Base-by-base conservation (phyloP, 2,797 vertebrate genomes). In the Loris lydekkerianus region DNA sequence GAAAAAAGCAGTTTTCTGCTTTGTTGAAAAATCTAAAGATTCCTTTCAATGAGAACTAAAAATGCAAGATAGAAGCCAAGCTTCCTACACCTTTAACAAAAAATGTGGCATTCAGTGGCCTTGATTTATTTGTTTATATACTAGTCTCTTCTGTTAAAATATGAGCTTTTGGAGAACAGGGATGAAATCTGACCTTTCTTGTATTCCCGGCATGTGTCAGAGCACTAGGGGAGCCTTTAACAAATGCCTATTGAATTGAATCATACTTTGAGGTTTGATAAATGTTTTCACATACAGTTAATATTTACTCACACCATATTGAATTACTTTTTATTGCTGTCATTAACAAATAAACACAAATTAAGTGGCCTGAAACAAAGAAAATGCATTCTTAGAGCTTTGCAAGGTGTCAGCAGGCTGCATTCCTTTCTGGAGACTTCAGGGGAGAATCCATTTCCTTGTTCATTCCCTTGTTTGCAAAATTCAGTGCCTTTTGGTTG, bases 21-120 rank as follows among this genome's bases (percentile, higher is more conserved):
- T 86, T 86, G 61, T 31, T 90, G 31, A 92, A 96, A 76, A 84
- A 69, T 61, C 46, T 76, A 60, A 82, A 80, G n/a, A 73, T 86
- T 43, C 10, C 72, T 92, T 93, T 31, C 25, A 86, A 40, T 13
- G 1, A 95, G n/a, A 91, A 84, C 4, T 60, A 69, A 86, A 93
- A 63, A 69, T 61, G 11, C 11, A 93, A 92, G 4, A 11, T 49
- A 85, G 21, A 91, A 58, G 56, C 21, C 15, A 67, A 63, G 23
- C 27, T 70, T 88, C 31, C 29, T 53, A 40, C 2, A 69, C 9
- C 18, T 91, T n/a, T 49, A 90, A 82, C 29, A 56, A 75, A 20
- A 17, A 27, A 85, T 73, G 73, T 85, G 15, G 93, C 15, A 31
- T 25, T 49, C 4, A 82, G 27, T 40, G 21, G 37, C 21, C 53